Evolutionary conservation across 2,113 vertebrate genomes (phyloP).

Genomic region (Malaclemys terrapin): DNA sequence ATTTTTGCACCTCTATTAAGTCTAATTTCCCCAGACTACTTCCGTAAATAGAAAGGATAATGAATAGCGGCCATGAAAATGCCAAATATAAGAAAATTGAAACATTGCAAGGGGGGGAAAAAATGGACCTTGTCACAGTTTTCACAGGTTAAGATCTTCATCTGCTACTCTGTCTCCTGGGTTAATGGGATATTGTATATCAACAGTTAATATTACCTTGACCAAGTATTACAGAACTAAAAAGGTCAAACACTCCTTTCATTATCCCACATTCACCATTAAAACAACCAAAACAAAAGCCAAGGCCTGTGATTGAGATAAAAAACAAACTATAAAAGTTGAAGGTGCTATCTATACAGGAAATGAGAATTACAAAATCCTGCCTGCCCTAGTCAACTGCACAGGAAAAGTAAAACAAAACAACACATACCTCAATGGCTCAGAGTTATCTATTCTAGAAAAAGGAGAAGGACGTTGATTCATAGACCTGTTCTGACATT

Average conservation of each 20-base stretch:
- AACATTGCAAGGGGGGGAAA: background rate
- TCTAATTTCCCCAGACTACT: slow-evolving; percentile 71
- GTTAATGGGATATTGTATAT: background rate
- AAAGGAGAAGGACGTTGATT: background rate
- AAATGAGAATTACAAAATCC: slow-evolving; percentile 7
- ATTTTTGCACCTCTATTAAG: slow-evolving; percentile 39
- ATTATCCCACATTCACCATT: background rate
- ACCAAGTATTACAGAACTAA: background rate
- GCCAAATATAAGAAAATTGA: slow-evolving; percentile 4
- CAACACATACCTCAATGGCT: background rate
- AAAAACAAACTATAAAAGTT: background rate
- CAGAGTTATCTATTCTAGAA: background rate
- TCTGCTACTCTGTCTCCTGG: background rate
- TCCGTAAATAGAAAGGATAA: slow-evolving; percentile 49
- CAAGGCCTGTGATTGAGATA: background rate
- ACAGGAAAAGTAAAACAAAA: background rate
- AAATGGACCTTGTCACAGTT: background rate
- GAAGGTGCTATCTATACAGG: background rate
- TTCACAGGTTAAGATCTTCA: background rate
- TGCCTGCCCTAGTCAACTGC: background rate
- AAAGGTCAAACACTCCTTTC: background rate
- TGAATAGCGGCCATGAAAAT: slow-evolving; percentile 46
- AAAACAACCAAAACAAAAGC: background rate
- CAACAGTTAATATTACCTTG: background rate
- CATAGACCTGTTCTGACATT: background rate